Base-by-base conservation (phyloP, 2,797 vertebrate genomes). In the Spinus pinus region DNA sequence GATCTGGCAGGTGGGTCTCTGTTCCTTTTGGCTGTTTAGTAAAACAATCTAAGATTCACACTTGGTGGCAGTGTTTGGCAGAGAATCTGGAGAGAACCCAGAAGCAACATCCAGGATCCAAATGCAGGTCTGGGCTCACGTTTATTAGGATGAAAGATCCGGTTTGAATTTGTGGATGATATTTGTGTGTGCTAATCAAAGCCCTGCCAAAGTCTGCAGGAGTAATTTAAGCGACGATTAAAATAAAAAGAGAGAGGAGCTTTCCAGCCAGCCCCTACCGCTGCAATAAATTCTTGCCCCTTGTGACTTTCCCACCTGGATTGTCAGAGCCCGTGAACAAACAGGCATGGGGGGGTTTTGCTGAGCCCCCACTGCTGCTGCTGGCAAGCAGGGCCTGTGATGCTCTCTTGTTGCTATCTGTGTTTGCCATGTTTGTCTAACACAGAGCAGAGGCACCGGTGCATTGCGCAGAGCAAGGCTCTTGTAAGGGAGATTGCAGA, bases 41-140 rank as follows among this genome's bases (percentile, higher is more conserved):
- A 85, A 12, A 65, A 85, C 70, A 50, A 72, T 93, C 53, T 39
- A 11, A 30, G 61, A 57, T 93, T 84, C 96, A 96, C 97, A 97
- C 97, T 95, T 96, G 97, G 97, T 96, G 97, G 97, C 97, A 98
- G 95, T 97, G 86, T 98, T 97, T 88, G 92, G 88, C 97, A 97
- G 95, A 96, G 90, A 97, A 97, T 97, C 87, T 78, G 28, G 44
- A 81, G 66, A 53, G 4, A 90, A 30, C 35, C 14, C 37, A 73
- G 44, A 49, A 44, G 16, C 35, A 51, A 22, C 7, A 13, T 57
- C 67, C 67, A 41, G 64, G 60, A 94, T 67, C 71, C 86, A 61
- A 70, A n/a, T 13, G 56, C 35, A 22, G 51, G 57, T 42, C 42
- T 75, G 73, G 22, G 72, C 80, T 86, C 56, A n/a, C 19, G 44